Conservation (phyloP, 2,888 invertebrate genomes). For the Stenodera caucasica region DNA sequence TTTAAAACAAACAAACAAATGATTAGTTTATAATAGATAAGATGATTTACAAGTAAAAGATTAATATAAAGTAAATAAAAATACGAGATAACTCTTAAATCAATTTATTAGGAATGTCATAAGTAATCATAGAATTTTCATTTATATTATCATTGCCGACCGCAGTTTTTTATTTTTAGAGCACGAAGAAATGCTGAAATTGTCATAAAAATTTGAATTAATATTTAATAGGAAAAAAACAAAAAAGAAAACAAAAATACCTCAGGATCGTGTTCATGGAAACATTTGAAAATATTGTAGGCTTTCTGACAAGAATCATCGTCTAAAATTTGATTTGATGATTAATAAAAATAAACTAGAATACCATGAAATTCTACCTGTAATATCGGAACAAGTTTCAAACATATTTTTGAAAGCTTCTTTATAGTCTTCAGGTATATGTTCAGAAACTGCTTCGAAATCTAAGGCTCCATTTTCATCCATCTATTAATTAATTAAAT, state of each 20-base stretch:
- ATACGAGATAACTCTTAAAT: too few relatives aligned
- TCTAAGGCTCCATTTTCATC: slow-evolving; percentile 20
- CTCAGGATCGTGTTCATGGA: slow-evolving; percentile 26
- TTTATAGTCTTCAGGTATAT: slow-evolving; percentile 11
- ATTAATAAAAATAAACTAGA: neutral
- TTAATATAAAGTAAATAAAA: too few relatives aligned
- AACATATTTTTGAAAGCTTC: slow-evolving; percentile 3
- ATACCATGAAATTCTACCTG: slow-evolving; percentile 4
- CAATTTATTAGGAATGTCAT: too few relatives aligned
- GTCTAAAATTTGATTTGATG: slow-evolving; percentile 17
- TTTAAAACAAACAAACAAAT: too few relatives aligned
- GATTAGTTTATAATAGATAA: too few relatives aligned
- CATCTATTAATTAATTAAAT: slow-evolving; percentile 18
- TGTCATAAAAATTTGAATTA: neutral
- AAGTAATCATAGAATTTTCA: too few relatives aligned
- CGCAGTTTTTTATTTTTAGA: neutral
- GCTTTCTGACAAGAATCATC: slow-evolving; percentile 28
- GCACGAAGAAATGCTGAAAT: slow-evolving; percentile 5
- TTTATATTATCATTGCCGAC: too few relatives aligned
- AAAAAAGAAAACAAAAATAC: slow-evolving; percentile 24
- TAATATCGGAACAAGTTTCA: slow-evolving; percentile 11
- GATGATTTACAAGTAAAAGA: too few relatives aligned
- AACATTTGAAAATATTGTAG: slow-evolving; percentile 31
- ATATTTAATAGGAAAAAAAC: neutral
- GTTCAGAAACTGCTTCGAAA: slow-evolving; percentile 6